Conservation (phyloP, 2,888 invertebrate species). For the Plagodis dolabraria region DNA sequence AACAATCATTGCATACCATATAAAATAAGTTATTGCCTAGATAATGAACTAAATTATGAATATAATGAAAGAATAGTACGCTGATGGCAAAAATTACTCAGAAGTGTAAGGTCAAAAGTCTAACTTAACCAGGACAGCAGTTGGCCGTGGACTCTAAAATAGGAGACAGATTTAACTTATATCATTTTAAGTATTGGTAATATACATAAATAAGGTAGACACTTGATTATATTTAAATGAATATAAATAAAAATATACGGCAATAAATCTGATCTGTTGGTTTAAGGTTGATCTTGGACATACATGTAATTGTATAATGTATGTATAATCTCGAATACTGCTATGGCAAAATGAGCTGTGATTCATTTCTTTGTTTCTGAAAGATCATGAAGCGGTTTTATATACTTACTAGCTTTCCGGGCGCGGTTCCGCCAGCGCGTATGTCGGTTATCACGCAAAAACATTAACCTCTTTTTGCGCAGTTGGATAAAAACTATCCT, state of each 20-base stretch:
- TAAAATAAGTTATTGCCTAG: slow-evolving; percentile 12
- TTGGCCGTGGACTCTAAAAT: slow-evolving; percentile 58
- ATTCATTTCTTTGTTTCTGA: neutral
- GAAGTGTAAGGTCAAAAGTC: slow-evolving; percentile 41
- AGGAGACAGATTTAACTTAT: slow-evolving; percentile 39
- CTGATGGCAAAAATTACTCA: slow-evolving; percentile 52
- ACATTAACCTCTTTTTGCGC: too few species aligned
- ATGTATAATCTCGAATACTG: slow-evolving; percentile 2
- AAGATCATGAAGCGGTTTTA: neutral
- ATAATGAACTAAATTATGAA: slow-evolving; percentile 28
- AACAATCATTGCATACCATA: slow-evolving; percentile 7
- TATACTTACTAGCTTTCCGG: too few species aligned
- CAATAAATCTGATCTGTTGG: slow-evolving; percentile 10
- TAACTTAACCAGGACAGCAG: slow-evolving; percentile 24
- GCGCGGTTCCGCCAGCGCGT: too few species aligned
- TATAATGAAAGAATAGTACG: slow-evolving; percentile 44
- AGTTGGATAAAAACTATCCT: too few species aligned
- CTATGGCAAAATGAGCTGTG: slow-evolving; percentile 14
- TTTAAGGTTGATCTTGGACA: slow-evolving; percentile 1
- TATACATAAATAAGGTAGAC: slow-evolving; percentile 1
- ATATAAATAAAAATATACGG: neutral
- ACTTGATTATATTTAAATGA: neutral
- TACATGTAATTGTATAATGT: slow-evolving; percentile 8
- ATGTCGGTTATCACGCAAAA: too few species aligned
- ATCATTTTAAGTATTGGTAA: slow-evolving; percentile 4